Conservation (phyloP, 2,888 invertebrate genomes). For the Sepiola atlantica region DNA sequence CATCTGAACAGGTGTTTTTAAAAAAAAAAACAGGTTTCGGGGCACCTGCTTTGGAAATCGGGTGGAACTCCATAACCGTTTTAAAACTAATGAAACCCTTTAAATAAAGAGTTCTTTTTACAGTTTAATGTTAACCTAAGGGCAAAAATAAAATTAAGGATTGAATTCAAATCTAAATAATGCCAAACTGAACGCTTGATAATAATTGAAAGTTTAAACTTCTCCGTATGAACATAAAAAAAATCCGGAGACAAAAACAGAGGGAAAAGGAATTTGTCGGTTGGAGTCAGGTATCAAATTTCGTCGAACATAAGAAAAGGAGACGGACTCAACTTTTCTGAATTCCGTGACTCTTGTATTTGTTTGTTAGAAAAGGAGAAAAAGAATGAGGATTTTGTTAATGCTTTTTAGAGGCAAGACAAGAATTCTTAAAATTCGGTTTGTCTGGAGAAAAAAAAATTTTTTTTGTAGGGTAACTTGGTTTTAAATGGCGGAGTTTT, state of each 20-base stretch:
- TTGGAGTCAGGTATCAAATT: background rate
- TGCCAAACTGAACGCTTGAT: too few relatives aligned
- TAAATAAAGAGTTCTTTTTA: too few relatives aligned
- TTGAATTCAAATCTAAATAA: too few relatives aligned
- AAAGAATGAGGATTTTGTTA: background rate
- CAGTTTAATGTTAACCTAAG: too few relatives aligned
- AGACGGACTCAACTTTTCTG: background rate
- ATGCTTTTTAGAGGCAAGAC: too few relatives aligned
- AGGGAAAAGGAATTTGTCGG: background rate
- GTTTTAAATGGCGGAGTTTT: background rate
- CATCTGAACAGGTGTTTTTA: too few relatives aligned
- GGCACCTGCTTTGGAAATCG: too few relatives aligned
- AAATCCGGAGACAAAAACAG: background rate
- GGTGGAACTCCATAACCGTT: too few relatives aligned
- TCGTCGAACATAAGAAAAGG: background rate
- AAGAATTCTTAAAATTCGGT: background rate
- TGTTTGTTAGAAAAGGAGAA: background rate
- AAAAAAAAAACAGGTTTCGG: too few relatives aligned
- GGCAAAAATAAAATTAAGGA: too few relatives aligned
- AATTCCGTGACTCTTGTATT: background rate
- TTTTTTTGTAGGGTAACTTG: background rate
- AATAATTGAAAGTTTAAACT: too few relatives aligned
- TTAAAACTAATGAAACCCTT: too few relatives aligned
- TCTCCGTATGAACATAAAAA: background rate
- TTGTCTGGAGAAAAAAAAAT: background rate